These are phyloP conservation scores for Pteropus alecto DNA, from an alignment of 2,113 vertebrate genomes.

Conservation along the genomic window DNA sequence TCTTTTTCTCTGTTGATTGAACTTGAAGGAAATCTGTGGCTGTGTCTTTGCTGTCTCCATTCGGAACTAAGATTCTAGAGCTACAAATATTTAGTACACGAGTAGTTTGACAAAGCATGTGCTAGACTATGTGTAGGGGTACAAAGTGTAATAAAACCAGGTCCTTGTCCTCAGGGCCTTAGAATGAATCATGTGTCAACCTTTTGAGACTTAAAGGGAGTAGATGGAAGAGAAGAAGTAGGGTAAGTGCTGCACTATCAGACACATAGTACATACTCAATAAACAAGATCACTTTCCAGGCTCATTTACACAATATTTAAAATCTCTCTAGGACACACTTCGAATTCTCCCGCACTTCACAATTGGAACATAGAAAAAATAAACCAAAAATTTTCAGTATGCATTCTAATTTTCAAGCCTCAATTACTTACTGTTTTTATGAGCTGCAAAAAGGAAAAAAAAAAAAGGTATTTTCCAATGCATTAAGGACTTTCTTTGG, in stretches of 20 bases:
- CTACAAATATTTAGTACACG: neutral
- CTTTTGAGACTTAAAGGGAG: neutral
- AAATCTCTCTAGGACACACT: neutral
- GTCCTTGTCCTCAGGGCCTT: neutral
- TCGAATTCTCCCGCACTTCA: neutral
- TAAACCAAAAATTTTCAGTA: neutral
- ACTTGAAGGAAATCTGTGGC: neutral
- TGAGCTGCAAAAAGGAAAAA: neutral
- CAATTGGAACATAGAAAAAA: neutral
- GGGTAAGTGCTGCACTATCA: fast-evolving
- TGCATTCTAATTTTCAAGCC: neutral
- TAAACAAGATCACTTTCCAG: neutral
- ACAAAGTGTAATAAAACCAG: neutral
- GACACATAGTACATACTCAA: neutral
- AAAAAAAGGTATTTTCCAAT: neutral
- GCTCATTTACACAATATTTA: neutral
- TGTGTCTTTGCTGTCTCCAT: neutral
- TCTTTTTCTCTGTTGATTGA: neutral
- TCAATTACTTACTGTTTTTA: neutral
- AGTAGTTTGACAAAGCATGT: neutral
- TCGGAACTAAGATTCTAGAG: neutral
- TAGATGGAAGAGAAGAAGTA: neutral
- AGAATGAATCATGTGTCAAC: neutral
- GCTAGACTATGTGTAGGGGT: neutral
- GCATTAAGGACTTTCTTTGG: constrained; percentile 48